A percentile compares a stretch with the other conserved stretches of the same genome.
Conservation (phyloP, 2,113 vertebrate species). For the Tupaia tana region DNA sequence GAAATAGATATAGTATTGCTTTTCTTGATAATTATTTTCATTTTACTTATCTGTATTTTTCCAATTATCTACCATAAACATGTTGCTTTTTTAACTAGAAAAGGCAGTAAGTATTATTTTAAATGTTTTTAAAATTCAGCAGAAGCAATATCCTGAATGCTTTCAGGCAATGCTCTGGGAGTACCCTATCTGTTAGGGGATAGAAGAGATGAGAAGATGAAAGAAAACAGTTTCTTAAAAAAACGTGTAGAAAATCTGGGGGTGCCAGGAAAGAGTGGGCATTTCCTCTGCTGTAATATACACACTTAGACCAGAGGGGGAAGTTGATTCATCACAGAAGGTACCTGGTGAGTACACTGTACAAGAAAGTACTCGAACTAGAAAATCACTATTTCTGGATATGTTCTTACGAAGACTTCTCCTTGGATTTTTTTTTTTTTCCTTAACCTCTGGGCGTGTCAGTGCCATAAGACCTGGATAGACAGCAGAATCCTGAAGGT, state of each 20-base stretch:
- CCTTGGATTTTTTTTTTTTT: neutral
- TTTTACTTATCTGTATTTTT: slow-evolving; percentile 32
- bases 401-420: slow-evolving; percentile 23
- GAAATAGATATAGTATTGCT: neutral
- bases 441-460: neutral
- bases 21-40: slow-evolving; percentile 47
- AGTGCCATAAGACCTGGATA: neutral
- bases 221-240: neutral
- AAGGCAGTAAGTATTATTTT: neutral
- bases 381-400: neutral
- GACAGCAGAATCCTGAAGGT: neutral
- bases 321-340: neutral
- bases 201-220: neutral
- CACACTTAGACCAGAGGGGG: neutral
- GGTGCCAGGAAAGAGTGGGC: neutral
- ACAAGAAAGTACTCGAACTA: slow-evolving; percentile 36
- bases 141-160: neutral
- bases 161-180: neutral
- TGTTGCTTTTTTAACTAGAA: slow-evolving; percentile 46
- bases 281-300: slow-evolving; percentile 28
- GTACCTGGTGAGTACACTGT: neutral
- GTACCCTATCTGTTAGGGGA: neutral
- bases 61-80: slow-evolving; percentile 33
- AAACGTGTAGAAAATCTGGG: neutral
- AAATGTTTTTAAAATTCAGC: neutral